Conservation (phyloP, 2,888 invertebrate species). For the Drosophila paracracens region DNA sequence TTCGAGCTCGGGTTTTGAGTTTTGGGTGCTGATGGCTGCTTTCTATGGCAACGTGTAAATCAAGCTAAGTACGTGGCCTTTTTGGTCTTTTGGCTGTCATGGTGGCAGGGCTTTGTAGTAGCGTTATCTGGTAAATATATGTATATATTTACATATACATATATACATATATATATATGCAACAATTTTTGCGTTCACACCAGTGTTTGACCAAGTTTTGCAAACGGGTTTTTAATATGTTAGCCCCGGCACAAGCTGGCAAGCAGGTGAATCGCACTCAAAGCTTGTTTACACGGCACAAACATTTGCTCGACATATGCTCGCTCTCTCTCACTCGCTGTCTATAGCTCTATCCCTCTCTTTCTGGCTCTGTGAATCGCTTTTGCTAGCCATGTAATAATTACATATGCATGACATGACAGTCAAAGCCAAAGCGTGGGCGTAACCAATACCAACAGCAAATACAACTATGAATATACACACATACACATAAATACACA, state of each 20-base stretch:
- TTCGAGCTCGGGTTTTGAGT: slow-evolving; percentile 7
- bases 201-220: slow-evolving; percentile 56
- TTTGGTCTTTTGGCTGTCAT: slow-evolving; percentile 74
- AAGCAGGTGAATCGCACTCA: slow-evolving; percentile 62
- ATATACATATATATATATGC: slow-evolving; percentile 44
- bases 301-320: slow-evolving; percentile 70
- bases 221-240: slow-evolving; percentile 53
- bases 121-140: slow-evolving; percentile 11
- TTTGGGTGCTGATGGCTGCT: slow-evolving; percentile 34
- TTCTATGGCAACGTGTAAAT: slow-evolving; percentile 76
- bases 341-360: neutral
- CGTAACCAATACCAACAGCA: slow-evolving; percentile 58
- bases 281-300: slow-evolving; percentile 73
- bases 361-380: neutral
- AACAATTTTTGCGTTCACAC: slow-evolving; percentile 71
- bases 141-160: neutral
- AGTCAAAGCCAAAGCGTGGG: slow-evolving; percentile 64
- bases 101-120: slow-evolving; percentile 39
- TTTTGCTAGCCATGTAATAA: slow-evolving; percentile 67
- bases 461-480: slow-evolving; percentile 7
- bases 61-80: slow-evolving; percentile 79
- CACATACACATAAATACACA: neutral
- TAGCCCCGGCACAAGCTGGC: slow-evolving; percentile 15
- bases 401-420: slow-evolving; percentile 76
- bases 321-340: slow-evolving; percentile 37